A percentile compares a stretch with the other conserved stretches of the same genome.
Conservation (phyloP, 2,888 invertebrate genomes). For the Meganola albula region DNA sequence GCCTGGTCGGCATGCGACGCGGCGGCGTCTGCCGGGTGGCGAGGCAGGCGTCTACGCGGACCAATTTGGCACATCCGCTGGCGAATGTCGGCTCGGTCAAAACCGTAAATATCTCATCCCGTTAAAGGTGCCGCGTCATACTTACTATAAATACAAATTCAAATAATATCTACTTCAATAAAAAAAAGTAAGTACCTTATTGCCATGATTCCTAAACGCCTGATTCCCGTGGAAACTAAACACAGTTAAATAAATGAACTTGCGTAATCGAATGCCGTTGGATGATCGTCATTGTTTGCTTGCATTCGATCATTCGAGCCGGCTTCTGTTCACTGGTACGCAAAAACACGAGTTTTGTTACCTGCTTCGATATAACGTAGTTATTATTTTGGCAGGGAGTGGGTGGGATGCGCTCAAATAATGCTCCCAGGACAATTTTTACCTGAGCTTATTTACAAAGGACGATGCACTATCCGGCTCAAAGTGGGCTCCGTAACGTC, state of each 20-base stretch:
- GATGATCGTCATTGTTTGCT: slow-evolving; percentile 52
- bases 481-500: slow-evolving; percentile 59
- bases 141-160: slow-evolving; percentile 37
- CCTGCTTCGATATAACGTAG: slow-evolving; percentile 58
- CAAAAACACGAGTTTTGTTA: slow-evolving; percentile 62
- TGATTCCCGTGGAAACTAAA: slow-evolving; percentile 7
- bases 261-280: slow-evolving; percentile 46
- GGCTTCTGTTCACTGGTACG: slow-evolving; percentile 59
- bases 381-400: slow-evolving; percentile 62
- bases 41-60: slow-evolving; percentile 57
- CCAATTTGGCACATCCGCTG: slow-evolving; percentile 76
- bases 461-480: slow-evolving; percentile 32
- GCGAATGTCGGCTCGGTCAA: slow-evolving; percentile 53
- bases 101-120: slow-evolving; percentile 64
- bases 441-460: slow-evolving; percentile 71
- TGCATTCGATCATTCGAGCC: slow-evolving; percentile 51
- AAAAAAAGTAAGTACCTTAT: slow-evolving; percentile 31
- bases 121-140: slow-evolving; percentile 41
- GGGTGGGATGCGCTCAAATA: slow-evolving; percentile 58
- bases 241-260: slow-evolving; percentile 33
- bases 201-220: slow-evolving; percentile 14
- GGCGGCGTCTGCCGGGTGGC: slow-evolving; percentile 69
- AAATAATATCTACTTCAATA: slow-evolving; percentile 26
- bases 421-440: slow-evolving; percentile 54
- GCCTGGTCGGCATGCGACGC: slow-evolving; percentile 68